Base-by-base conservation (phyloP, 2,113 vertebrate species). In the Natator depressus region DNA sequence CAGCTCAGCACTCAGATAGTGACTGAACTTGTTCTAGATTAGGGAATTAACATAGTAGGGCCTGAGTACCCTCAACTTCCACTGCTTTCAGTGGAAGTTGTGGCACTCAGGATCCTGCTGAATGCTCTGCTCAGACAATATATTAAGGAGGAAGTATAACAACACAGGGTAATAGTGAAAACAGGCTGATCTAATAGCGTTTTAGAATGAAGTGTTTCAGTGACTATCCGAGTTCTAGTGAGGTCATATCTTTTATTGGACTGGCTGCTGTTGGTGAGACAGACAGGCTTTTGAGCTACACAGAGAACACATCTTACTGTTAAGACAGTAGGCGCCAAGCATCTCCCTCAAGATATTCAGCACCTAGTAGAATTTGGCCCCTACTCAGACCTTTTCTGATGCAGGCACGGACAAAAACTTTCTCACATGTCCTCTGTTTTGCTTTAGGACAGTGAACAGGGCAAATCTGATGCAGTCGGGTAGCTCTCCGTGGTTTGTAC, bases 391-490 rank as follows among this genome's bases (percentile, higher is more conserved):
- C 59, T 75, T 72, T 54, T 51, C 81, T 27, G 57, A 24, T 35
- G 42, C 85, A 87, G 54, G 50, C 79, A 10, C 1, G 92, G 94
- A 84, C 81, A 93, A 69, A 59, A 69, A 69, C n/a, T 22, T 92
- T 89, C 93, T 91, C 91, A 92, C 16, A 0, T 96, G 92, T 94
- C 89, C 93, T 3, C 51, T 80, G 10, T 62, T 96, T 83, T 81
- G 51, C 82, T 94, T 92, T 92, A 91, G 94, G 89, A 97, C 90
- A 97, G 88, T 94, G 96, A 96, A 90, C 95, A 93, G 91, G 93
- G 90, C 94, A 0, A 1, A 91, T 72, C 53, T 92, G 93, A 76
- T 82, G 89, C 59, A 69, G 95, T 93, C 95, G 96, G 95, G 80
- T 92, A 97, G 94, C 95, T 96, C 59, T 97, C 97, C 87, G 25